Conservation (phyloP, 2,888 invertebrate species). For the Cephus spinipes region DNA sequence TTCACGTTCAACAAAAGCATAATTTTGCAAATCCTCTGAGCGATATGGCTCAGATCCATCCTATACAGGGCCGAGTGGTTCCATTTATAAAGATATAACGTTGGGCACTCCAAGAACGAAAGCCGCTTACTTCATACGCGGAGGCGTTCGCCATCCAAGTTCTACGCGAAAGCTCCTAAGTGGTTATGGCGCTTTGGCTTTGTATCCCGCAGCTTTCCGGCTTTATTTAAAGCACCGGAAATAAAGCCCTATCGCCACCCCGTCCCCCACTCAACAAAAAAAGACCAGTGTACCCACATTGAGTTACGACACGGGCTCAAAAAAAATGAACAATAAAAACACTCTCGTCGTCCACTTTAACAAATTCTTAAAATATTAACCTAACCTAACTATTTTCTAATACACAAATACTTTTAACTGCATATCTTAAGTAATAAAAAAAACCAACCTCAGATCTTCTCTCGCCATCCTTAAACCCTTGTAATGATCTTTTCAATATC, state of each 20-base stretch:
- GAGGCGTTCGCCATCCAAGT: slow-evolving; percentile 40
- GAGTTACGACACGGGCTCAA: not conserved
- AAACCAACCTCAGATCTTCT: not conserved
- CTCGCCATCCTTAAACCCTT: not conserved
- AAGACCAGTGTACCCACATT: not conserved
- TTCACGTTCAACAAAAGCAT: slow-evolving; percentile 23
- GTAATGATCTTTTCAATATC: not conserved
- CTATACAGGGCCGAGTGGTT: slow-evolving; percentile 54
- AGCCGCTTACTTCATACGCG: slow-evolving; percentile 60
- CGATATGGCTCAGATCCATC: slow-evolving; percentile 41
- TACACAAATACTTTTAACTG: not conserved
- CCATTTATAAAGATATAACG: slow-evolving; percentile 67
- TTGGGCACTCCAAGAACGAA: slow-evolving; percentile 55
- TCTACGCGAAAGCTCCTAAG: slow-evolving; percentile 57
- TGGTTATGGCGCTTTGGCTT: slow-evolving; percentile 64
- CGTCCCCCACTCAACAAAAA: not conserved
- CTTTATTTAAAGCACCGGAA: slow-evolving; percentile 42
- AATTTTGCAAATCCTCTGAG: slow-evolving; percentile 60
- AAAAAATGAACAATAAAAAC: not conserved
- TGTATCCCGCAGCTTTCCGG: slow-evolving; percentile 49
- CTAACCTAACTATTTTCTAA: not conserved
- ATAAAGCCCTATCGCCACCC: slow-evolving; percentile 37
- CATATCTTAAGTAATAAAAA: not conserved
- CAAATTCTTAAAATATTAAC: not conserved
- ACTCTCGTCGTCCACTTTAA: not conserved